A percentile compares a stretch with the other conserved stretches of the same genome.
phyloP scores from a whole-genome alignment of 2,113 vertebrate species.

The Pelecanoides urinatrix region DNA sequence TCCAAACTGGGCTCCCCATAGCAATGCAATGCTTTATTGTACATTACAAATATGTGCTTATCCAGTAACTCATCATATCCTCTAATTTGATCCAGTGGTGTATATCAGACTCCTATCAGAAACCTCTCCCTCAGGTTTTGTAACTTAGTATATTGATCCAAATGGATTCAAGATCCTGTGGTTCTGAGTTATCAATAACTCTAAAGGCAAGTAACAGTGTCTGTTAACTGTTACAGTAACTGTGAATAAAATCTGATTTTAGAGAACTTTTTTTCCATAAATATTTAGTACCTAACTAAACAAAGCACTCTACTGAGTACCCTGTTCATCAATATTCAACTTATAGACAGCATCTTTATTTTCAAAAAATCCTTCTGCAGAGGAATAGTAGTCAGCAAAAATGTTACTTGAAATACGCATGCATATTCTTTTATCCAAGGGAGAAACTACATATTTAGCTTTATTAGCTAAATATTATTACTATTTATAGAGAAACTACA shows the following conservation, averaged over 20 bases:
- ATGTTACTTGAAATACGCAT: background rate
- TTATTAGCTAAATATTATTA: background rate
- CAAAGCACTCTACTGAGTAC: background rate
- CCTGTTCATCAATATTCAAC: slow-evolving; percentile 22
- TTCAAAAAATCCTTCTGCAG: background rate
- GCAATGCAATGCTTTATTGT: background rate
- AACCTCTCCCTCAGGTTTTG: background rate
- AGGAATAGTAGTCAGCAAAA: background rate
- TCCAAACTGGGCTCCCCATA: background rate
- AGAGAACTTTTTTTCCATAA: background rate
- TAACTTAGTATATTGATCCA: background rate
- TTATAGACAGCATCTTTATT: background rate
- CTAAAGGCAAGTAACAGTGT: background rate
- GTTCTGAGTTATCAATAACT: background rate
- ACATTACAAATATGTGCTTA: background rate
- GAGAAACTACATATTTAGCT: background rate
- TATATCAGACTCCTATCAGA: background rate
- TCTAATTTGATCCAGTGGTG: background rate
- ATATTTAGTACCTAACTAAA: slow-evolving; percentile 8
- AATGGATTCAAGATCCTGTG: background rate
- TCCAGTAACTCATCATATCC: background rate
- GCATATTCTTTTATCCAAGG: background rate
- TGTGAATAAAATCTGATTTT: background rate
- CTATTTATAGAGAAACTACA: background rate
- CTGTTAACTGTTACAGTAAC: too few species aligned